Evolutionary conservation across 64 coral and sea anemone genomes (phyloP).

Genomic region (Actinia tenebrosa): DNA sequence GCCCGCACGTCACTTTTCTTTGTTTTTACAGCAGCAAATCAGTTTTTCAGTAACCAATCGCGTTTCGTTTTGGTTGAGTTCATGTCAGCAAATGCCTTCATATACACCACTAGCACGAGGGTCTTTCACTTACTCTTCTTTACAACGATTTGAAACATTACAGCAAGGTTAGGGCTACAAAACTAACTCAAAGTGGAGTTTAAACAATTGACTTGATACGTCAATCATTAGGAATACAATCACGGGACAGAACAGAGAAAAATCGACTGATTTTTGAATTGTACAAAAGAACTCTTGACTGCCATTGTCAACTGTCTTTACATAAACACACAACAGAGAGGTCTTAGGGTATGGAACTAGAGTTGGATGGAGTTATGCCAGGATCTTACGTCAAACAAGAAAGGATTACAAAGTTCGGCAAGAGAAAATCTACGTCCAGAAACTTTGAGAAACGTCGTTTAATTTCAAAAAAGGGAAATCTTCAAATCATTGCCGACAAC

Average conservation of each 20-base stretch:
- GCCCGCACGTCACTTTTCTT: neutral
- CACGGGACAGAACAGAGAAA: neutral
- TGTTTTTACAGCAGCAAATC: neutral
- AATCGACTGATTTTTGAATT: neutral
- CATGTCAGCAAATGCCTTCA: constrained; percentile 21
- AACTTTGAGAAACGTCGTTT: constrained; percentile 64
- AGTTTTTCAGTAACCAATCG: neutral
- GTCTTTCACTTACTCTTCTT: neutral
- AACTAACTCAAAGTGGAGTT: neutral
- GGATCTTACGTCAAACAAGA: constrained; percentile 44
- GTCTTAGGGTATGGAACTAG: constrained; percentile 54
- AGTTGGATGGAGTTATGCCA: constrained; percentile 29
- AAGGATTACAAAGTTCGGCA: constrained; percentile 36
- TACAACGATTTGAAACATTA: neutral
- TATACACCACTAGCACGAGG: neutral
- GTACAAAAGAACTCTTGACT: constrained; percentile 12
- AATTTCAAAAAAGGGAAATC: constrained; percentile 54
- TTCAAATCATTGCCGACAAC: constrained; percentile 45
- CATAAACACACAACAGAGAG: neutral
- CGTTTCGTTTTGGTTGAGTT: neutral
- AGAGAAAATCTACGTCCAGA: constrained; percentile 43
- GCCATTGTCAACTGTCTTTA: neutral
- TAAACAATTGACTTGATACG: neutral
- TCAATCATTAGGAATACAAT: neutral
- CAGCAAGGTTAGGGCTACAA: neutral